A percentile compares a stretch with the other conserved stretches of the same genome.
These are phyloP conservation scores for Ptyas mucosa DNA, from an alignment of 2,113 vertebrate genomes.

Conservation along the genomic window DNA sequence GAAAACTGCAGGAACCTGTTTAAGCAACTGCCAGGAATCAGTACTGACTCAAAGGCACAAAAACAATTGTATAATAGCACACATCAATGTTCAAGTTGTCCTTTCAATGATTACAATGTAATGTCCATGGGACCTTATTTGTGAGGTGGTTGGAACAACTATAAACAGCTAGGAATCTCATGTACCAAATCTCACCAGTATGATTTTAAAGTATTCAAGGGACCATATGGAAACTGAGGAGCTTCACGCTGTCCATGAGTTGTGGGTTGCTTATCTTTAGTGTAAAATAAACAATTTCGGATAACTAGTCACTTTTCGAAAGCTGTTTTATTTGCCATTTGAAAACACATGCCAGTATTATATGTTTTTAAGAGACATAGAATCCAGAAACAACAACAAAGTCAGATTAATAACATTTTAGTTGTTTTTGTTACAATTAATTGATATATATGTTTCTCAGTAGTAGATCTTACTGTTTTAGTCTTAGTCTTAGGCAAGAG, in stretches of 20 bases:
- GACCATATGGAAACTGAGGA: background rate
- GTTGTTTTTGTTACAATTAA: background rate
- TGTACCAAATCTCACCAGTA: background rate
- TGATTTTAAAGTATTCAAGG: background rate
- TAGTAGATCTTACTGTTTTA: background rate
- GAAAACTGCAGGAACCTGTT: background rate
- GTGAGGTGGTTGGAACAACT: background rate
- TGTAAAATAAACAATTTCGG: slow-evolving; percentile 26
- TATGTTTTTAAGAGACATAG: background rate
- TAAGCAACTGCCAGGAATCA: background rate
- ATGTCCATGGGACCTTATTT: background rate
- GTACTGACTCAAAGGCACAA: background rate
- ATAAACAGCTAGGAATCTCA: background rate
- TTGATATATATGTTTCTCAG: background rate
- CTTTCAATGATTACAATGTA: background rate
- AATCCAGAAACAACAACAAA: background rate
- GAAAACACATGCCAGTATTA: background rate
- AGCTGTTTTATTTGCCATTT: background rate
- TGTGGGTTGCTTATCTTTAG: background rate
- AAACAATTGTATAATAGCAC: background rate
- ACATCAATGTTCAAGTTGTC: background rate
- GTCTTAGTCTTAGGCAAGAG: background rate
- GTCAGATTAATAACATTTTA: background rate
- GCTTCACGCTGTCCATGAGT: background rate
- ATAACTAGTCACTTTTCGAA: background rate